Conservation (phyloP, 2,797 vertebrate species). For the Notamacropus eugenii region DNA sequence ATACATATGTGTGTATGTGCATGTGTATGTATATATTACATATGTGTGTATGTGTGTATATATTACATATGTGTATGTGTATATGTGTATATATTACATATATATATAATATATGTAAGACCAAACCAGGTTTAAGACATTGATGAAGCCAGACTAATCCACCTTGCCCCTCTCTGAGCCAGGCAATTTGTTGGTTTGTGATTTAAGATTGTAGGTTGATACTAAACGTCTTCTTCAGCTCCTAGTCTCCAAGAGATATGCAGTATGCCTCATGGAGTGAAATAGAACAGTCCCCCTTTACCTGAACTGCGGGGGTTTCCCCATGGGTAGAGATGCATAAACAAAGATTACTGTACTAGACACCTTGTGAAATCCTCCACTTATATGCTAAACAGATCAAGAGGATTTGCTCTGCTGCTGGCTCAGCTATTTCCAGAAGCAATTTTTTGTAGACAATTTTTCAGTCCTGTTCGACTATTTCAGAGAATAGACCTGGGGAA, state of each 20-base stretch:
- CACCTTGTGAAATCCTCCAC: too few species aligned
- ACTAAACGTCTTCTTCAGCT: background rate
- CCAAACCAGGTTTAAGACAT: too few species aligned
- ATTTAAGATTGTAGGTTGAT: background rate
- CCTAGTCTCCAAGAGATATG: background rate
- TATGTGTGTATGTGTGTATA: too few species aligned
- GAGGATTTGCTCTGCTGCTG: background rate
- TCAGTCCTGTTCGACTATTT: background rate
- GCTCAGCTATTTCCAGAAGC: background rate
- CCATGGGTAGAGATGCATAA: background rate
- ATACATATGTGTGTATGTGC: too few species aligned
- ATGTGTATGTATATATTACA: too few species aligned
- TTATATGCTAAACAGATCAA: background rate
- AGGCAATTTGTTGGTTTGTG: background rate
- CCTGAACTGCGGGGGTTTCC: background rate
- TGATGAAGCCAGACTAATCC: background rate
- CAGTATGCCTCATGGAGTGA: background rate
- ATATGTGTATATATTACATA: too few species aligned
- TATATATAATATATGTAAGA: too few species aligned
- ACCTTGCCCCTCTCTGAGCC: background rate
- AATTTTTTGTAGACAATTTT: background rate
- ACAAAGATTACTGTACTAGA: background rate
- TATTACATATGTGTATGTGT: too few species aligned
- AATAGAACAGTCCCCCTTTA: background rate
- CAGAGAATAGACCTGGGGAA: background rate